Conservation (phyloP, 2,888 invertebrate species). For the Sarcophaga subvicina region DNA sequence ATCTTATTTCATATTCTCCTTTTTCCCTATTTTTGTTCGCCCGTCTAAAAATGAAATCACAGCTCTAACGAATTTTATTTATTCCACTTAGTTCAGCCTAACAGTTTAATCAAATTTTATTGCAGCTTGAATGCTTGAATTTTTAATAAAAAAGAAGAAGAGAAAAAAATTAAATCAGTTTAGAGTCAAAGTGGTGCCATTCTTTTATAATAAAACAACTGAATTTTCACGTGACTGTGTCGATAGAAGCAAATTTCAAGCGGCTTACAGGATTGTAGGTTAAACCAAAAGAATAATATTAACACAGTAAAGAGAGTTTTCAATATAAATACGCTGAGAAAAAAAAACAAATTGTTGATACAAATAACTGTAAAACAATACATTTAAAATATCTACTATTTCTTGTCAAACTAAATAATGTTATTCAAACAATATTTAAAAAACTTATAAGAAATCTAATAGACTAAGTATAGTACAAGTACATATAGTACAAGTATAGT, state of each 20-base stretch:
- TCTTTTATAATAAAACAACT: slow-evolving; percentile 23
- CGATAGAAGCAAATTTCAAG: too few relatives aligned
- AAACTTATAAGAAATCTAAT: too few relatives aligned
- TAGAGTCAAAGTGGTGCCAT: slow-evolving; percentile 6
- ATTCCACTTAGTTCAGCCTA: too few relatives aligned
- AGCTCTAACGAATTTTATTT: too few relatives aligned
- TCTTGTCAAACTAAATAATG: neutral
- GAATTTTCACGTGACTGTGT: slow-evolving; percentile 44
- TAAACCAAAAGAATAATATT: slow-evolving; percentile 10
- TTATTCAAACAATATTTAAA: too few relatives aligned
- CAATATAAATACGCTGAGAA: neutral
- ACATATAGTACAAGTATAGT: neutral
- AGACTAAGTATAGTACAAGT: too few relatives aligned
- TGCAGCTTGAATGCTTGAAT: neutral
- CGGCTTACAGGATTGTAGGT: neutral
- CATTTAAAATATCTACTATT: neutral
- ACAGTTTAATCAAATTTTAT: slow-evolving; percentile 14
- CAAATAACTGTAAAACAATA: neutral
- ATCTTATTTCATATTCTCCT: too few relatives aligned
- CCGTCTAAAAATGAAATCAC: too few relatives aligned
- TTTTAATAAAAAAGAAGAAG: neutral
- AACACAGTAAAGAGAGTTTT: slow-evolving; percentile 10
- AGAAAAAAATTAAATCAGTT: slow-evolving; percentile 1
- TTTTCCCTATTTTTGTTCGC: too few relatives aligned
- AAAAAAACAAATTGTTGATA: neutral